Evolutionary conservation across 1,140 invertebrate genomes (phyloP).

Genomic region (Helicoverpa armigera): DNA sequence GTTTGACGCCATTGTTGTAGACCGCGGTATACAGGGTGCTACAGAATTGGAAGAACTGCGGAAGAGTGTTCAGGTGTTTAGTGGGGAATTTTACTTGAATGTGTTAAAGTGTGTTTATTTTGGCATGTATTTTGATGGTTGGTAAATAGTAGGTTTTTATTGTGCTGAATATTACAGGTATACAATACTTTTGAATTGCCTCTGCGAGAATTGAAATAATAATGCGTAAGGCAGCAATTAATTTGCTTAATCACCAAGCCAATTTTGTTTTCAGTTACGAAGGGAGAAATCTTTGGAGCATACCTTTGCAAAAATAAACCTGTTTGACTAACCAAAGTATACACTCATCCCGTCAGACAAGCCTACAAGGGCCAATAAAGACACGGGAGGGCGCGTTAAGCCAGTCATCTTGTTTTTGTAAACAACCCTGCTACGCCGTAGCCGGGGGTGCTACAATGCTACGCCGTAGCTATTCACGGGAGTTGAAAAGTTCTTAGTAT

Average conservation of each 20-base stretch:
- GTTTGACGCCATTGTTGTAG: constrained; percentile 61
- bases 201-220: too few species aligned
- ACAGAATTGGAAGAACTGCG: neutral
- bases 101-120: neutral
- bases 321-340: constrained; percentile 54
- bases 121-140: too few species aligned
- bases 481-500: constrained; percentile 46
- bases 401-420: constrained; percentile 84
- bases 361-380: constrained; percentile 78
- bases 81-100: neutral
- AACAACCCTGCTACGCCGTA: constrained; percentile 68
- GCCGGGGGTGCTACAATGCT: constrained; percentile 55
- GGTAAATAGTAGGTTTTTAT: too few species aligned
- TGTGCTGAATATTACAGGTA: too few species aligned
- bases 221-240: too few species aligned
- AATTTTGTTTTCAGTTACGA: too few species aligned
- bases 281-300: too few species aligned
- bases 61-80: neutral
- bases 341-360: constrained; percentile 60
- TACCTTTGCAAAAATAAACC: neutral
- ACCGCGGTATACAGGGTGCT: constrained; percentile 9
- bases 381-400: constrained; percentile 70
- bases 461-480: constrained; percentile 52
- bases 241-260: too few species aligned
- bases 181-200: too few species aligned